Evolutionary conservation across 2,797 vertebrate species (phyloP).

Genomic region (Phyllotis vaccarum): DNA sequence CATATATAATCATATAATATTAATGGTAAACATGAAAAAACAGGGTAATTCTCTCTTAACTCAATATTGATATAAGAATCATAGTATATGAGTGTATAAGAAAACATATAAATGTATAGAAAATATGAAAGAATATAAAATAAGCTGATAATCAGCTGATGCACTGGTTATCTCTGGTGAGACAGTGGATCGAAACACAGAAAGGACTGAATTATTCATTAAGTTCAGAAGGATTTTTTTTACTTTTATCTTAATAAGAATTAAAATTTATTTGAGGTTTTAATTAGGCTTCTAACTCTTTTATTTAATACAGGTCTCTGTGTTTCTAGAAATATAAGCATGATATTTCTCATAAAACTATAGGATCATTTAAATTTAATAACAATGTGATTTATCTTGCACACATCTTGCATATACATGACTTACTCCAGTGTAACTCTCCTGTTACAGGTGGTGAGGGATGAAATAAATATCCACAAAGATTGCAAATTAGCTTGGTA

Average conservation of each 20-base stretch:
- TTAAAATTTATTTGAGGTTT: background rate
- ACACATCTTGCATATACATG: background rate
- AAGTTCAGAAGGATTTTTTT: background rate
- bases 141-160: background rate
- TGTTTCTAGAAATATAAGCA: background rate
- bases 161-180: background rate
- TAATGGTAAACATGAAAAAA: background rate
- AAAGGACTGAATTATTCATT: background rate
- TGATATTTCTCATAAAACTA: background rate
- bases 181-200: background rate
- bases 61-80: background rate
- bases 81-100: background rate
- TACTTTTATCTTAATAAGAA: background rate
- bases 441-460: too few relatives aligned
- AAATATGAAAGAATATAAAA: background rate
- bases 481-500: background rate
- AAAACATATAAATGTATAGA: background rate
- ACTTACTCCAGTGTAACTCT: background rate
- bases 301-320: background rate
- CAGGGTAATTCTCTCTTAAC: background rate
- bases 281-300: background rate
- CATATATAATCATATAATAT: background rate
- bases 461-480: background rate
- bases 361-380: background rate
- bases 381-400: background rate